Evolutionary conservation across 2,888 invertebrate genomes (phyloP).

Genomic region (Morpho deidamia): DNA sequence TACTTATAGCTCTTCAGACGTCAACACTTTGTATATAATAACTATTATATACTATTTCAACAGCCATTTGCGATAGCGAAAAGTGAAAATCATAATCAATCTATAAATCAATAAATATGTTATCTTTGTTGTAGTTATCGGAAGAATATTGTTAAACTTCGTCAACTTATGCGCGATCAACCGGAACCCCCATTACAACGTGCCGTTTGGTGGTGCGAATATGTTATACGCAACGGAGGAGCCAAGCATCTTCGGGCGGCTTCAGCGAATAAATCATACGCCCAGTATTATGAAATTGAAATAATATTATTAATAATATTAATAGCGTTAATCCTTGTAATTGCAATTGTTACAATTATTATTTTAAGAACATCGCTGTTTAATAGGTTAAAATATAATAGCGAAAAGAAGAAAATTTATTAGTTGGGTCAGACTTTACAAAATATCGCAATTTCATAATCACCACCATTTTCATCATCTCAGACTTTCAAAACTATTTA

Average conservation of each 20-base stretch:
- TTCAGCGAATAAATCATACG: constrained; percentile 21
- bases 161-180: constrained; percentile 21
- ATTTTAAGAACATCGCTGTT: background rate
- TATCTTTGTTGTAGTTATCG: constrained; percentile 17
- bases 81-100: no score
- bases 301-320: constrained; percentile 8
- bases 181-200: constrained; percentile 21
- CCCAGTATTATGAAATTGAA: constrained; percentile 24
- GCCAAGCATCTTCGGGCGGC: constrained; percentile 23
- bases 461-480: no score
- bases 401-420: background rate
- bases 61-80: no score
- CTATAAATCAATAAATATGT: background rate
- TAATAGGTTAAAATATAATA: background rate
- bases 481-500: no score
- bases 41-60: no score
- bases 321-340: background rate
- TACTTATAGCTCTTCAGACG: no score
- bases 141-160: constrained; percentile 21
- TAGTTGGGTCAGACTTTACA: background rate
- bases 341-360: background rate
- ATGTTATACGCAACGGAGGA: constrained; percentile 24
- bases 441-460: no score
- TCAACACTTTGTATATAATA: no score
- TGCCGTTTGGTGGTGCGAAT: constrained; percentile 28